Evolutionary conservation across 2,888 invertebrate species (phyloP), one percentile per base, ranked within the genome.

Genomic region (Drosophila limbata): DNA sequence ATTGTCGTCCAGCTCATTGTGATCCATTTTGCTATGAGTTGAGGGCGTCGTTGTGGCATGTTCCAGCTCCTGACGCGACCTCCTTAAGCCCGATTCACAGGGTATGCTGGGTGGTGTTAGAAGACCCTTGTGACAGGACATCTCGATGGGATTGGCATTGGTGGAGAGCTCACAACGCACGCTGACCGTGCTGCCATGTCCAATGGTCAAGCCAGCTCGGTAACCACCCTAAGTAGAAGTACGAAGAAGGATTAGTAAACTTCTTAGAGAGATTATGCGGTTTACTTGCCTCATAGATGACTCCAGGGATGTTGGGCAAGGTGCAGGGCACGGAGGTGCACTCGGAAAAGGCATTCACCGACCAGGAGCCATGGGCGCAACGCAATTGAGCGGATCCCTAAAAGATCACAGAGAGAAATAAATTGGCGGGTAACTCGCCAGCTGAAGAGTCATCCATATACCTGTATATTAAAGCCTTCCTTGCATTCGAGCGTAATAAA

Each of bases 341-440:
- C 88, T 96, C 96, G 0, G 97, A 96, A 92, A 95, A 94, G 53
- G 94, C 94, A 10, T 95, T 94, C 0, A 95, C 95, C 0, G 96
- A 95, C 97, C 97, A 97, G 82, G 96, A 96, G 3, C 97, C 97
- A 73, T 96, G 95, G 94, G 95, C 96, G 88, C 97, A 97, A 33
- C 95, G 94, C 35, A 97, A 92, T 80, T 95, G 95, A 2, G 95
- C 95, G 0, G 96, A 94, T 1, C 97, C 97, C 94, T 95, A 83
- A 1, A 91, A 79, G 25, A 21, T 5, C 2, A 9, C 4, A 25
- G 1, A 3, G 1, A 2, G 11, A 17, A 8, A 21, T 37, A 2
- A 4, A 1, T 2, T 10, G 21, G 9, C 1, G 2, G 8, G 0
- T 11, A n/a, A 0, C 1, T 2, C 5, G n/a, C 9, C 4, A n/a